phyloP scores from a whole-genome alignment of 2,797 vertebrate species.

The Xenentodon cancila region DNA sequence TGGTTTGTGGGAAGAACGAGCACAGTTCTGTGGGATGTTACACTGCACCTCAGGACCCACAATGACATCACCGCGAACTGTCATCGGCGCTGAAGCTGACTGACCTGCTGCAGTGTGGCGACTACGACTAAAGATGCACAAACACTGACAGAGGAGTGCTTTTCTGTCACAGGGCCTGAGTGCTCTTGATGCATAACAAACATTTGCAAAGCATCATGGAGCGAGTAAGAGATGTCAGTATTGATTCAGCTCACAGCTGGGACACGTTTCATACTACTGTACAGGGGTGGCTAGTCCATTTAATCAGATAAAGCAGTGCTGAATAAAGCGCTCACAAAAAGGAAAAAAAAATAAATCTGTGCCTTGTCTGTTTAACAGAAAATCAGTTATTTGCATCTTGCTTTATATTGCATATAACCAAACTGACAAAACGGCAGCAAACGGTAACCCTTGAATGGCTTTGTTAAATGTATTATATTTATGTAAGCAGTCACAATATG shows the following conservation, averaged over 20 bases:
- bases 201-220: conserved; percentile 37
- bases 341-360: too few relatives aligned
- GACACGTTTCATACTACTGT: conserved; percentile 18
- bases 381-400: not conserved
- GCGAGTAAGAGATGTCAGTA: conserved; percentile 11
- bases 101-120: conserved; percentile 34
- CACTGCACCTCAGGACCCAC: conserved; percentile 52
- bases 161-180: conserved; percentile 34
- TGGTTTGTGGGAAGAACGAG: conserved; percentile 54
- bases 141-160: conserved; percentile 39
- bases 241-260: conserved; percentile 25
- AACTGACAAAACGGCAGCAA: not conserved
- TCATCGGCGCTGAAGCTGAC: conserved; percentile 40
- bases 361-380: too few relatives aligned
- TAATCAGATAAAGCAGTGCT: not conserved
- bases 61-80: conserved; percentile 58
- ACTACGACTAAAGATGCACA: conserved; percentile 18
- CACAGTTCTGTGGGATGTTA: conserved; percentile 57
- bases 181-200: conserved; percentile 44
- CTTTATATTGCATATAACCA: not conserved
- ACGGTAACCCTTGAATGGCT: not conserved
- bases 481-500: too few relatives aligned
- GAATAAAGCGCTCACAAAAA: not conserved
- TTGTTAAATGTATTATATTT: too few relatives aligned
- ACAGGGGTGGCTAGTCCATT: not conserved